Conservation (phyloP, 2,888 invertebrate species). For the Polia nebulosa region DNA sequence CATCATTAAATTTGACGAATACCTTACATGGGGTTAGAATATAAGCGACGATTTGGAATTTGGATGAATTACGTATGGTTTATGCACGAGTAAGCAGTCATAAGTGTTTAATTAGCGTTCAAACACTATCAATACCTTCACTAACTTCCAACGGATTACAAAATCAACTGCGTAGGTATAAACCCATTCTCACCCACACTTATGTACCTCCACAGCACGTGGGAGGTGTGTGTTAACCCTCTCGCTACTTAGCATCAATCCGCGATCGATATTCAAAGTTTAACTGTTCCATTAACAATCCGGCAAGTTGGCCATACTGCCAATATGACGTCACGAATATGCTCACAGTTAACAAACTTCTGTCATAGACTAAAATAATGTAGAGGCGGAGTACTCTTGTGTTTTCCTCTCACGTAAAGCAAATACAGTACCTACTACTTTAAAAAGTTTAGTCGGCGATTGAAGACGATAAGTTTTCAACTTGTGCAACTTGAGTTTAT, state of each 20-base stretch:
- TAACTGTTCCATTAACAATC: conserved; percentile 74
- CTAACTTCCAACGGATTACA: conserved; percentile 16
- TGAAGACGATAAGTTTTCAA: neutral
- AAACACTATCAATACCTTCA: conserved; percentile 18
- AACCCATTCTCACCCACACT: conserved; percentile 22
- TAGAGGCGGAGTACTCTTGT: conserved; percentile 14
- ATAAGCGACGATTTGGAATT: too few relatives aligned
- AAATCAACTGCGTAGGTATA: conserved; percentile 18
- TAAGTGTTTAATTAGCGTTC: conserved; percentile 17
- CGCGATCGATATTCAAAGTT: conserved; percentile 71
- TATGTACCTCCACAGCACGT: conserved; percentile 21
- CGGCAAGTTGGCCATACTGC: conserved; percentile 55
- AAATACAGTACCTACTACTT: too few relatives aligned
- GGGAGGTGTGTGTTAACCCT: conserved; percentile 55
- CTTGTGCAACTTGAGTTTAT: neutral
- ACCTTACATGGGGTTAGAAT: too few relatives aligned
- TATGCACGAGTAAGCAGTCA: too few relatives aligned
- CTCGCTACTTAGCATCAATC: conserved; percentile 65
- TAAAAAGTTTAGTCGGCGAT: neutral
- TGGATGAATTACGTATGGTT: too few relatives aligned
- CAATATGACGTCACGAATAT: conserved; percentile 55
- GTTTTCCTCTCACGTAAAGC: neutral
- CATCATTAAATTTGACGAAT: too few relatives aligned
- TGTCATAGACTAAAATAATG: conserved; percentile 21
- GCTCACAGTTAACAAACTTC: conserved; percentile 49